Evolutionary conservation across 2,797 vertebrate genomes (phyloP).

Genomic region (Molossus molossus): DNA sequence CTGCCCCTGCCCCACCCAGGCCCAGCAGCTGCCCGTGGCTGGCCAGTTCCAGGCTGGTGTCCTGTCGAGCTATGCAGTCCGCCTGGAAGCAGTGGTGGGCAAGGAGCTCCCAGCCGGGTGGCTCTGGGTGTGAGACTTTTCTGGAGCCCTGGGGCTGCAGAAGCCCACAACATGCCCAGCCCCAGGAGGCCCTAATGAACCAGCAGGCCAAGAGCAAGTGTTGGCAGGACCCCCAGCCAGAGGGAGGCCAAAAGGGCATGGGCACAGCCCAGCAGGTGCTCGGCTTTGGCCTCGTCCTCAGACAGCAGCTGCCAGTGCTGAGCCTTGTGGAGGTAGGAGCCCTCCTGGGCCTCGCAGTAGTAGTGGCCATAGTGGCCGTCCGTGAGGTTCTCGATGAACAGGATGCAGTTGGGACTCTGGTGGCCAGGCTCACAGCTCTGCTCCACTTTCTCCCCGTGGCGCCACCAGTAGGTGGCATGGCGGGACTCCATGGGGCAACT

Average conservation of each 20-base stretch:
- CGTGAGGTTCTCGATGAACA: slow-evolving; percentile 89
- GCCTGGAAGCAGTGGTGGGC: slow-evolving; percentile 31
- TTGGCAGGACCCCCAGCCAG: slow-evolving; percentile 77
- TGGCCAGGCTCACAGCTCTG: slow-evolving; percentile 88
- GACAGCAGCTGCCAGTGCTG: slow-evolving; percentile 84
- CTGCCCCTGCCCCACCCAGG: neutral
- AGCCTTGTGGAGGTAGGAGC: slow-evolving; percentile 81
- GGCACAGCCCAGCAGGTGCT: slow-evolving; percentile 58
- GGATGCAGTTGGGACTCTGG: slow-evolving; percentile 87
- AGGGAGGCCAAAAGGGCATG: neutral
- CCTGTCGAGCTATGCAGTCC: neutral
- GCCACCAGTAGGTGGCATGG: slow-evolving; percentile 90
- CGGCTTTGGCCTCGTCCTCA: slow-evolving; percentile 13
- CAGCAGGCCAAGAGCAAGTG: slow-evolving; percentile 63
- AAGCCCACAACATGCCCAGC: neutral
- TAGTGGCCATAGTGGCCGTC: slow-evolving; percentile 87
- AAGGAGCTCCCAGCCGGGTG: slow-evolving; percentile 13
- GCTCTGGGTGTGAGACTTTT: neutral
- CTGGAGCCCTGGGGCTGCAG: neutral
- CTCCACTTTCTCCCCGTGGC: slow-evolving; percentile 85
- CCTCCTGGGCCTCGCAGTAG: slow-evolving; percentile 88
- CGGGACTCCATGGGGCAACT: slow-evolving; percentile 90
- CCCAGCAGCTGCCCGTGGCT: slow-evolving; percentile 81
- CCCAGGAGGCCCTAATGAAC: slow-evolving; percentile 70
- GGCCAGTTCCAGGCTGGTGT: slow-evolving; percentile 62